Conservation (phyloP, 2,797 vertebrate genomes). For the Gymnopithys bicolor region DNA sequence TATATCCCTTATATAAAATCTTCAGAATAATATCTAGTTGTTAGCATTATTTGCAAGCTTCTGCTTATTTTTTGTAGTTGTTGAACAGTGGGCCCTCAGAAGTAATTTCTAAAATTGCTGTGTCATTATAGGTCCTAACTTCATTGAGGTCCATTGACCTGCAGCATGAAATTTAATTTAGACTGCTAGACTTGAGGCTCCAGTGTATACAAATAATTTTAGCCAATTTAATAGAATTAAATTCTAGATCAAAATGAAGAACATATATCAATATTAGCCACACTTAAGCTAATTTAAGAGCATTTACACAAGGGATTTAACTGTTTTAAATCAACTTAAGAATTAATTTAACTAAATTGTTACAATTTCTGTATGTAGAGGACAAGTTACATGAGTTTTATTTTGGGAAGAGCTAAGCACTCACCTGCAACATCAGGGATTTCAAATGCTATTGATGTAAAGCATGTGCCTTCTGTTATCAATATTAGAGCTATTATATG, state of each 20-base stretch:
- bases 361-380: neutral
- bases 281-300: constrained; percentile 21
- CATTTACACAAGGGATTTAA: constrained; percentile 10
- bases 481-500: neutral
- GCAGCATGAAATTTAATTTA: constrained; percentile 5
- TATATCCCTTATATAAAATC: neutral
- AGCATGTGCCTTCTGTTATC: neutral
- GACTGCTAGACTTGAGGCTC: neutral
- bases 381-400: neutral
- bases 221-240: constrained; percentile 30
- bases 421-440: neutral
- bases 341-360: constrained; percentile 31
- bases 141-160: neutral
- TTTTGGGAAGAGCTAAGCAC: neutral
- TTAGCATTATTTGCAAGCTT: neutral
- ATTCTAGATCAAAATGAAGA: constrained; percentile 27
- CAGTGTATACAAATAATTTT: neutral
- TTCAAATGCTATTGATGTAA: neutral
- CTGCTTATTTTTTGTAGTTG: neutral
- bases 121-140: neutral
- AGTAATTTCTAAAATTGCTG: constrained; percentile 3
- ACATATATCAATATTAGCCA: constrained; percentile 13
- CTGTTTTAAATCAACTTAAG: constrained; percentile 44
- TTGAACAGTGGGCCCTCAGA: neutral
- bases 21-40: neutral